Evolutionary conservation across 2,113 vertebrate genomes (phyloP), one percentile per base, ranked within the genome.

Genomic region (Riparia riparia): DNA sequence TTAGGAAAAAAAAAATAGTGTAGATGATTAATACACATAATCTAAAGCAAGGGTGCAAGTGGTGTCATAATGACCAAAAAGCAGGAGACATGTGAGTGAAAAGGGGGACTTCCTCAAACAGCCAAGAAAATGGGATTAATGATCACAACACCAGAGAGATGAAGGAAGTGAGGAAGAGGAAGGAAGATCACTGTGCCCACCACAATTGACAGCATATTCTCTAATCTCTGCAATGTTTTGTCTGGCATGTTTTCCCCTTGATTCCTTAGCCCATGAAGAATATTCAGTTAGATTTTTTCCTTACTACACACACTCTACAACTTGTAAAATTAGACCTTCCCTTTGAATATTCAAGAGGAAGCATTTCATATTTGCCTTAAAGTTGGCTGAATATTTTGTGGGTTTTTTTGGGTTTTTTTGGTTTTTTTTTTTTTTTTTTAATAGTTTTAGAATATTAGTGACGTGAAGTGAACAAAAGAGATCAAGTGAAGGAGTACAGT

Each of bases 231-330:
- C 37, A 74, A 1, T 83, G 44, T 86, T 91, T 70, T 91, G 56
- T 47, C 66, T 93, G 68, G 42, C 25, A 8, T 71, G 45, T 41
- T 93, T 93, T 87, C 31, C 29, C 14, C 12, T 78, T 56, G 50
- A 42, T 65, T 65, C 20, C 50, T 85, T 78, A 70, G 28, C 21
- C 51, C 25, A 28, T 61, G 25, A 25, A 53, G 24, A 85, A 65
- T 65, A 82, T 61, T 82, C 58, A 85, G 45, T 34, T 87, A 54
- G 42, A 70, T 79, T 89, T 79, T 82, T 17, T 65, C 87, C 53
- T 76, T 89, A 34, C 56, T 70, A 47, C 18, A n/a, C 41, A 50
- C 3, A 16, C 47, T 49, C 41, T 70, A 42, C 47, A 79, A 56
- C 18, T 39, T 8, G 21, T 83, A 63, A 58, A 87, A 87, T 84